These are phyloP conservation scores for Cathartes aura DNA, from an alignment of 2,113 vertebrate genomes.

Conservation along the genomic window DNA sequence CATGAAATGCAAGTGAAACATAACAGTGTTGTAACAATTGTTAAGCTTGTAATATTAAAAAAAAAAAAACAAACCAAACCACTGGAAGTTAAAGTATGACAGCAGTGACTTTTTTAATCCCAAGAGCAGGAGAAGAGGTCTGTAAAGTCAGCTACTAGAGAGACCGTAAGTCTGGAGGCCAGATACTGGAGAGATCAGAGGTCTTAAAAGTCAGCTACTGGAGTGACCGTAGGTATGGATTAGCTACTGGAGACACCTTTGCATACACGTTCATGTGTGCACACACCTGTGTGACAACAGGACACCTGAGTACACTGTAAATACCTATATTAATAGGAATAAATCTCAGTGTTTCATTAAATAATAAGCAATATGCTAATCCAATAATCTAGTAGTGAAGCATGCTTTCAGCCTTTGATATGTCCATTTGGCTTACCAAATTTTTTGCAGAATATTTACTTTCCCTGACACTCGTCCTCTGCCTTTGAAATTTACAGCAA, in stretches of 20 bases:
- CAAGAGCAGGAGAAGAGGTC: background rate
- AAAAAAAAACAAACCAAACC: background rate
- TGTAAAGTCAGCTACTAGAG: background rate
- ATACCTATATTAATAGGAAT: background rate
- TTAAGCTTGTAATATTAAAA: background rate
- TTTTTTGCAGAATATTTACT: background rate
- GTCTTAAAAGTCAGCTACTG: background rate
- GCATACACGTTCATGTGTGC: background rate
- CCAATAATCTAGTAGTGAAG: background rate
- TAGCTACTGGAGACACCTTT: background rate
- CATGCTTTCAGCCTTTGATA: background rate
- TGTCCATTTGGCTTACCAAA: background rate
- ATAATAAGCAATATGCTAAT: background rate
- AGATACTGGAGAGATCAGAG: background rate
- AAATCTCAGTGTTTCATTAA: background rate
- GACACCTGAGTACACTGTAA: background rate
- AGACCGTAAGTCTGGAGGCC: accelerated
- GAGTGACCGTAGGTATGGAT: background rate
- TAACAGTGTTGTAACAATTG: background rate
- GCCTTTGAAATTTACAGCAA: background rate
- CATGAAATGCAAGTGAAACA: background rate
- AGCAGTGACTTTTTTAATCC: background rate
- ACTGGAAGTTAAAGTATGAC: background rate
- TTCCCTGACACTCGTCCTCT: background rate
- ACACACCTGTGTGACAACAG: background rate